These are phyloP conservation scores for Seira ritae DNA, from an alignment of 2,888 invertebrate genomes.

Conservation along the genomic window DNA sequence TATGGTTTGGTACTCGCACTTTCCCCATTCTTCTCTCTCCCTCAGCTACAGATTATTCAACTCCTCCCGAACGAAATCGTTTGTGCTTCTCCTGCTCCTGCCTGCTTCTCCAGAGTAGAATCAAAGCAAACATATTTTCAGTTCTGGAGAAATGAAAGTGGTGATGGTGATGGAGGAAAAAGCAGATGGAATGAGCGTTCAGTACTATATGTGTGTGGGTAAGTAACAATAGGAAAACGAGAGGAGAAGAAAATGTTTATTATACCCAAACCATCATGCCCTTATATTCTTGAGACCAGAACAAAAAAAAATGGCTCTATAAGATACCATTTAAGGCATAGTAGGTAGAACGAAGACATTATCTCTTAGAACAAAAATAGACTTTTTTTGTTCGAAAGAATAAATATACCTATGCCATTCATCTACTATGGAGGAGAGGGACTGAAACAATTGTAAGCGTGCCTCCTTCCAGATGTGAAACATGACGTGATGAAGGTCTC, in stretches of 20 bases:
- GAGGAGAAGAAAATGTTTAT: conserved; percentile 33
- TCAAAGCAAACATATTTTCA: conserved; percentile 51
- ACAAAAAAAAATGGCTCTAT: background rate
- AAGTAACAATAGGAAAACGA: conserved; percentile 26
- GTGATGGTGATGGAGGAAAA: conserved; percentile 27
- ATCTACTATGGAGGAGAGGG: background rate
- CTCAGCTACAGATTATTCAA: background rate
- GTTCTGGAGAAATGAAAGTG: conserved; percentile 20
- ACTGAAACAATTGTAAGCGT: background rate
- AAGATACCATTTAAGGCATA: background rate
- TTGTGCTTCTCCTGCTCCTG: background rate
- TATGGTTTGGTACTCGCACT: too few species aligned
- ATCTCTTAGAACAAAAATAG: background rate
- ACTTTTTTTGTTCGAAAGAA: background rate
- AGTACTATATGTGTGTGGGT: too few species aligned
- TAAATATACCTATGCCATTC: background rate
- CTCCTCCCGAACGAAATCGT: background rate
- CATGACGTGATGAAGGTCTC: conserved; percentile 20
- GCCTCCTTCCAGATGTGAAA: conserved; percentile 14
- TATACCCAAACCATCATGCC: too few species aligned
- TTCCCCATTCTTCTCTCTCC: conserved; percentile 16
- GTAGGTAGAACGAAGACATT: too few species aligned
- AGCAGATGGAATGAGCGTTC: conserved; percentile 51
- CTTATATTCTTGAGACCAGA: background rate
- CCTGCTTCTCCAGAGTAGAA: conserved; percentile 19